phyloP scores from a whole-genome alignment of 2,797 vertebrate species.

The Choloepus didactylus region DNA sequence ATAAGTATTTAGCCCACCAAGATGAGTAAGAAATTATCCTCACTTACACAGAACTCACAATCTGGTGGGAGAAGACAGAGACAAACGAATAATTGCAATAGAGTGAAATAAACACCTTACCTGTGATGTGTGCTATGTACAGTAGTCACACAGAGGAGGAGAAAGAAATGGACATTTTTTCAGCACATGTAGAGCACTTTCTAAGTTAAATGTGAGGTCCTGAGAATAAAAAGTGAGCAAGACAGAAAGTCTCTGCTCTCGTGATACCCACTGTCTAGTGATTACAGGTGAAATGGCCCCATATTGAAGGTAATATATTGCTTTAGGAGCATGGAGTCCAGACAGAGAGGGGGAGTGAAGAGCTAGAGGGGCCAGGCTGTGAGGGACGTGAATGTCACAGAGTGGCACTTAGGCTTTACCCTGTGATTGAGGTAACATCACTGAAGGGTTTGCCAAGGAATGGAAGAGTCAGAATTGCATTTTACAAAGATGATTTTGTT shows the following conservation, averaged over 20 bases:
- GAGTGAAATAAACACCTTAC: background rate
- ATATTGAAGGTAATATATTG: background rate
- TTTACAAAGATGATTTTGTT: background rate
- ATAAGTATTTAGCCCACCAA: background rate
- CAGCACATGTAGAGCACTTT: background rate
- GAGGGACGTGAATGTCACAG: accelerated
- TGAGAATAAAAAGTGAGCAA: background rate
- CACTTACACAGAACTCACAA: background rate
- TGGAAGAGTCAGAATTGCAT: background rate
- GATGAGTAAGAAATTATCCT: background rate
- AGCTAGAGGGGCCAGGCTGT: background rate
- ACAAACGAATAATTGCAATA: background rate
- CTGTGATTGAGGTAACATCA: background rate
- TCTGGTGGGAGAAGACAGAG: background rate
- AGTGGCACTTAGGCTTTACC: background rate
- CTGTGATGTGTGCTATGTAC: background rate
- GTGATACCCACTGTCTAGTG: background rate
- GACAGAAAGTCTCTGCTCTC: too few species aligned
- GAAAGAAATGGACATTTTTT: background rate
- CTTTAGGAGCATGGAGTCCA: background rate
- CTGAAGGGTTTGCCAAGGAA: background rate
- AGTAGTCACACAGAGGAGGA: background rate
- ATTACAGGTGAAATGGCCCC: background rate
- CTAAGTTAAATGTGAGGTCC: background rate
- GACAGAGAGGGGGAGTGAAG: background rate